Percentiles rank a stretch among this genome's conserved stretches.
Conservation (phyloP, 1,140 invertebrate genomes). For the Aphidius gifuensis region DNA sequence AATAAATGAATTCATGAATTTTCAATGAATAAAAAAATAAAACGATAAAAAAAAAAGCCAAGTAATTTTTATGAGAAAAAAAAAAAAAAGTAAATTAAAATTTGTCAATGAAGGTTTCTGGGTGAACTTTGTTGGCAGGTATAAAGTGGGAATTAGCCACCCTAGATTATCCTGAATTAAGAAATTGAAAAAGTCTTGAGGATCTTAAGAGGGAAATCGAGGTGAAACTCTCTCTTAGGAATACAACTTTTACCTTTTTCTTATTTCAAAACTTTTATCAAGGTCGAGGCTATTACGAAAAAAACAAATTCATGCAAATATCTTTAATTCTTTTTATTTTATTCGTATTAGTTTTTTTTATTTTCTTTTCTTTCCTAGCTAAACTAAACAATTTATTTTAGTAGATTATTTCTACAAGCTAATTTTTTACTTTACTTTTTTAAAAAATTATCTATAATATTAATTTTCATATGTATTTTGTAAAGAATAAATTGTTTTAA, state of each 20-base stretch:
- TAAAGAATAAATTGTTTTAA: too few relatives aligned
- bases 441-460: too few relatives aligned
- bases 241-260: conserved; percentile 22
- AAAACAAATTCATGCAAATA: conserved; percentile 46
- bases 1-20: not conserved
- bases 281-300: not conserved
- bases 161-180: conserved; percentile 49
- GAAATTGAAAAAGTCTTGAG: conserved; percentile 44
- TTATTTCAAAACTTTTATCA: conserved; percentile 40
- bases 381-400: too few relatives aligned
- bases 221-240: conserved; percentile 23
- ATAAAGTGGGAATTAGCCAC: conserved; percentile 41
- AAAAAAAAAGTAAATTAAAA: conserved; percentile 20
- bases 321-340: conserved; percentile 3
- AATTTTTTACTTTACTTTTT: too few relatives aligned
- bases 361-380: too few relatives aligned
- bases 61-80: conserved; percentile 15
- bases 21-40: not conserved
- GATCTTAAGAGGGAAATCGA: too few relatives aligned
- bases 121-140: conserved; percentile 20
- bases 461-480: too few relatives aligned
- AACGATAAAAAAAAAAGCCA: not conserved
- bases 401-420: too few relatives aligned
- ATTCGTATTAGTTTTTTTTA: too few relatives aligned
- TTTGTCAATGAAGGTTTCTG: conserved; percentile 19